phyloP scores from a whole-genome alignment of 2,888 invertebrate species.

The Drosophila pseudotalamancana region DNA sequence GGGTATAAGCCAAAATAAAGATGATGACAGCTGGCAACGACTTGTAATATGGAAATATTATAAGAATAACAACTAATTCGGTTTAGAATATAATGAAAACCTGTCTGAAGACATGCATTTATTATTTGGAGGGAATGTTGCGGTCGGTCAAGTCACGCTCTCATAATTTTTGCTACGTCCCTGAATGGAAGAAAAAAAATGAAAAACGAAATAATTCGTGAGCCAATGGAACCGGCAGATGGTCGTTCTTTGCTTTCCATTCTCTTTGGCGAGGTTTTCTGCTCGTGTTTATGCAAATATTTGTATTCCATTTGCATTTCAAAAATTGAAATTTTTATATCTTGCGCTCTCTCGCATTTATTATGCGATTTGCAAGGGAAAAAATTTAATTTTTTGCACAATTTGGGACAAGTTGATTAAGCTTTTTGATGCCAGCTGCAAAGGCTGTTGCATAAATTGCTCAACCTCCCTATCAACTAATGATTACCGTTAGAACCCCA shows the following conservation, averaged over 20 bases:
- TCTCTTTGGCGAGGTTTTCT: constrained; percentile 42
- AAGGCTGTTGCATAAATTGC: constrained; percentile 59
- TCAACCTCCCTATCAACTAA: not conserved
- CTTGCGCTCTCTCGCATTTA: constrained; percentile 47
- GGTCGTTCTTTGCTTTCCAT: constrained; percentile 39
- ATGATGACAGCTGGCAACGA: too few relatives aligned
- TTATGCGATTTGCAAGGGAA: constrained; percentile 64
- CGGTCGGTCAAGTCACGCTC: not conserved
- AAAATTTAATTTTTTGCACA: constrained; percentile 61
- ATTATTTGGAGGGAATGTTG: constrained; percentile 6
- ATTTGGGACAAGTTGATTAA: constrained; percentile 74
- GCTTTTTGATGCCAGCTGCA: constrained; percentile 67
- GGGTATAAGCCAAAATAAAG: too few relatives aligned
- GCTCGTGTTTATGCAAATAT: constrained; percentile 75
- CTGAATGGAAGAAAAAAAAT: not conserved
- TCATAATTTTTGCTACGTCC: not conserved
- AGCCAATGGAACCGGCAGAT: constrained; percentile 43
- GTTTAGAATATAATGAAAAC: too few relatives aligned
- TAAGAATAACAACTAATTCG: too few relatives aligned
- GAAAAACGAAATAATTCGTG: constrained; percentile 1
- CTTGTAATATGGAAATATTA: too few relatives aligned
- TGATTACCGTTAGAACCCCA: constrained; percentile 19
- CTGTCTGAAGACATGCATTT: not conserved
- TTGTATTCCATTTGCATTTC: constrained; percentile 79
- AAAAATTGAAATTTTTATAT: constrained; percentile 77